Evolutionary conservation across 2,797 vertebrate species (phyloP), one percentile per base, ranked within the genome.

Genomic region (Gouania willdenowi): DNA sequence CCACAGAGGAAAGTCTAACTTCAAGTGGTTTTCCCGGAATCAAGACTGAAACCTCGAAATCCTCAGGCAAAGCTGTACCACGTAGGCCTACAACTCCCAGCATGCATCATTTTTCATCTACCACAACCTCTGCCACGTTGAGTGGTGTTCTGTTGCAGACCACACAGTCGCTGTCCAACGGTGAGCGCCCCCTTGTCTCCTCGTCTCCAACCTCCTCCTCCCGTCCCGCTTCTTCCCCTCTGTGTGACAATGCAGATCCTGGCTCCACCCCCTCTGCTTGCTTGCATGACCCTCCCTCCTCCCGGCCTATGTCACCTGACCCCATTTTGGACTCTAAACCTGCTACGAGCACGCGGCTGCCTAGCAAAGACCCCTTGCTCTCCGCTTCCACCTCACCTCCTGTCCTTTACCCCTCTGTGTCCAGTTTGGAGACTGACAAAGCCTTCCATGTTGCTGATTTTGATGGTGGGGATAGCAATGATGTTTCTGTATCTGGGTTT

Each of bases 231-330:
- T 66, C 66, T 56, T 50, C 90, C 87, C 84, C 83, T 87, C 77
- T 77, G 89, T 89, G 66, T 79, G 82, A 71, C 52, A 50, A 69
- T 5, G 22, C 28, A 52, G 71, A 74, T 28, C 66, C 66, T 4
- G 26, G 24, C 45, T 1, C 39, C 34, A 39, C 61, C 85, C 38
- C 70, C 32, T 70, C 61, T 27, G 31, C 63, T 61, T 57, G 70
- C 87, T 88, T 94, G 94, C 92, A 95, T 96, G 93, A 88, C 71
- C 89, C 83, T 82, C 56, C 90, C 77, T 89, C 88, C 75, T 90
- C 90, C 75, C 88, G 84, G 74, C 89, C 82, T 66, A 58, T 92
- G 65, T 88, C 81, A 56, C 75, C 75, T 59, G 56, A 86, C 76
- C 88, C 87, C 69, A 82, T 88, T 75, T 28, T 27, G 45, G 71